A percentile compares a stretch with the other conserved stretches of the same genome.
These are phyloP conservation scores for Nerophis lumbriciformis DNA, from an alignment of 2,113 vertebrate species.

Conservation along the genomic window DNA sequence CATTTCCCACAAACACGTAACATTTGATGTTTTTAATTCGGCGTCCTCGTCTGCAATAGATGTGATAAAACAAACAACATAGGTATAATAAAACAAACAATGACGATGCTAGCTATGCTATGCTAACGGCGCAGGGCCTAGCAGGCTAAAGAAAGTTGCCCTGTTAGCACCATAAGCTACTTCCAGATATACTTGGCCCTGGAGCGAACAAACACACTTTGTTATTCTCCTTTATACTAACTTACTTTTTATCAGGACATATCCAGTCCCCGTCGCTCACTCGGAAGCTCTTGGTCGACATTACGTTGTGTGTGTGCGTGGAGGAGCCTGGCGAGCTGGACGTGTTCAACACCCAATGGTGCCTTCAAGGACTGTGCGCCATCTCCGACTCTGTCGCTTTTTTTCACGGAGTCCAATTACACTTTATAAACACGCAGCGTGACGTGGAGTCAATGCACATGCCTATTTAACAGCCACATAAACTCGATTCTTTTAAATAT, in stretches of 20 bases:
- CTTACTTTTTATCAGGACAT: slow-evolving; percentile 97
- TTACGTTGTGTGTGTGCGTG: slow-evolving; percentile 49
- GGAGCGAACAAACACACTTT: background rate
- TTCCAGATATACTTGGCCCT: background rate
- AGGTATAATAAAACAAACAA: background rate
- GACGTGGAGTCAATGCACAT: background rate
- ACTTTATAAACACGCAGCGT: background rate
- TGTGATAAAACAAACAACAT: too few relatives aligned
- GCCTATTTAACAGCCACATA: too few relatives aligned
- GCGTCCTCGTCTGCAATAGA: too few relatives aligned
- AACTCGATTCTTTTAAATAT: background rate
- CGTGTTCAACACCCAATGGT: slow-evolving; percentile 3
- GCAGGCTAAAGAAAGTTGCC: slow-evolving; percentile 16
- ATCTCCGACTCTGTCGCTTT: background rate
- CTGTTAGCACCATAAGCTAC: slow-evolving; percentile 10
- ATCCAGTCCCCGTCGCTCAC: slow-evolving; percentile 98
- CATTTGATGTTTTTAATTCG: fast-evolving
- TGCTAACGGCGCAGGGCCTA: slow-evolving; percentile 33
- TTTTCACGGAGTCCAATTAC: background rate
- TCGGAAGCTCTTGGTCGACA: slow-evolving; percentile 96
- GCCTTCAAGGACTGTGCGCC: slow-evolving; percentile 23
- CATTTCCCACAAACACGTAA: fast-evolving
- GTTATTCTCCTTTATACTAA: too few relatives aligned
- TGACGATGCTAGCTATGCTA: background rate
- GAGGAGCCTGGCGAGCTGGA: background rate